Percentiles rank a stretch among this genome's conserved stretches.
phyloP scores from a whole-genome alignment of 2,888 invertebrate species.

The Eustalomyia histrio region DNA sequence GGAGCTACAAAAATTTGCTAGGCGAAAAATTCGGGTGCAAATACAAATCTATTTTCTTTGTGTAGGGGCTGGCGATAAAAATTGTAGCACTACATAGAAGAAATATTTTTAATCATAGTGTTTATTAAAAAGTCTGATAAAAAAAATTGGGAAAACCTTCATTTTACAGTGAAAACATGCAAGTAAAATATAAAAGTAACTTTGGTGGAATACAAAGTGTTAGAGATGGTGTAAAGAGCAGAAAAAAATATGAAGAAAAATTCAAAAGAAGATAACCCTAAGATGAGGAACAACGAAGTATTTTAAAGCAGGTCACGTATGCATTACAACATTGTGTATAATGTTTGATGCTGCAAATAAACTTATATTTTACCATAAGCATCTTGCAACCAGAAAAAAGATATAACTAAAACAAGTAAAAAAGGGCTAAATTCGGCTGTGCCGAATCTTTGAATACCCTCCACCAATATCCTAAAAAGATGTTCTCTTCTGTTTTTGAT shows the following conservation, averaged over 20 bases:
- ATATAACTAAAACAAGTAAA: too few species aligned
- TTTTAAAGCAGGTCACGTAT: conserved; percentile 61
- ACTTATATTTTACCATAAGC: conserved; percentile 21
- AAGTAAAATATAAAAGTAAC: conserved; percentile 34
- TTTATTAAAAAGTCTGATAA: conserved; percentile 1
- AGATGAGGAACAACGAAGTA: conserved; percentile 11
- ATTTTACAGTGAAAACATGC: conserved; percentile 49
- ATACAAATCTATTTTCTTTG: too few species aligned
- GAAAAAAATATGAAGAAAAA: conserved; percentile 24
- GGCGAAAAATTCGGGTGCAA: too few species aligned
- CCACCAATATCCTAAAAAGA: too few species aligned
- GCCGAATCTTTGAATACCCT: too few species aligned
- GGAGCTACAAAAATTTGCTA: too few species aligned
- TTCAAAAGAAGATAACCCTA: conserved; percentile 39
- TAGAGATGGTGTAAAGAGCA: background rate
- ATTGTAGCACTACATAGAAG: too few species aligned
- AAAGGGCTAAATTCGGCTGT: too few species aligned
- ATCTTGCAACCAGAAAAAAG: background rate
- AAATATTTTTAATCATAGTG: too few species aligned
- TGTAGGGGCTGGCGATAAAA: too few species aligned
- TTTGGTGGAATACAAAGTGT: conserved; percentile 49
- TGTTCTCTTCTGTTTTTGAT: too few species aligned
- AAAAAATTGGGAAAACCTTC: conserved; percentile 20
- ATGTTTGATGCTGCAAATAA: conserved; percentile 57
- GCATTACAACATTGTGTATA: conserved; percentile 41